Conservation (phyloP, 2,113 vertebrate genomes). For the Lampris incognitus region DNA sequence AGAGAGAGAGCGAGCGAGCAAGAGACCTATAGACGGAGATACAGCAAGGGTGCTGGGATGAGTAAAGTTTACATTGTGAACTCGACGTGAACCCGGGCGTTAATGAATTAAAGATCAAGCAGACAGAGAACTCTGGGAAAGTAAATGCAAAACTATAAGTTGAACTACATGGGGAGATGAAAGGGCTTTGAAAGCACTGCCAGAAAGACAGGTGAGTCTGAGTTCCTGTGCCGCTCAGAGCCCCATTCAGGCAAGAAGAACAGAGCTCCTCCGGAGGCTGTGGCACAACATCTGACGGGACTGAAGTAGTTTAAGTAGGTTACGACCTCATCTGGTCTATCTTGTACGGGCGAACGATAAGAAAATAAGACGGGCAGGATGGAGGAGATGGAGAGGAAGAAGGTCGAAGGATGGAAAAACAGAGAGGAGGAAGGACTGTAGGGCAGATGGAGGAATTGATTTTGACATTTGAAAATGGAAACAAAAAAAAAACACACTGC, state of each 20-base stretch:
- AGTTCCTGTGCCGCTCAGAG: conserved; percentile 33
- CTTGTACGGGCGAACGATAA: too few species aligned
- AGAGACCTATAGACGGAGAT: conserved; percentile 13
- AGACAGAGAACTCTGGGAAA: conserved; percentile 53
- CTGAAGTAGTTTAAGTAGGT: background rate
- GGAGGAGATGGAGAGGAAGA: too few species aligned
- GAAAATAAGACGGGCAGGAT: background rate
- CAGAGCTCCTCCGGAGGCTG: conserved; percentile 13
- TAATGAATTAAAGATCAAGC: conserved; percentile 81
- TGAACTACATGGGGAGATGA: conserved; percentile 63
- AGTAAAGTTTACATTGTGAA: conserved; percentile 57
- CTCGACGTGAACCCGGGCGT: conserved; percentile 62
- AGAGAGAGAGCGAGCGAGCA: background rate
- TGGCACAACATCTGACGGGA: conserved; percentile 11
- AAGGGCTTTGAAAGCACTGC: conserved; percentile 50
- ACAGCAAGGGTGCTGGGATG: conserved; percentile 18
- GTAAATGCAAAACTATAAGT: conserved; percentile 58
- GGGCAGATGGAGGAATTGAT: too few species aligned
- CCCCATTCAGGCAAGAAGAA: conserved; percentile 18
- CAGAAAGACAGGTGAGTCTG: conserved; percentile 63
- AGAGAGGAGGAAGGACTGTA: too few species aligned
- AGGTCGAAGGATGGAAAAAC: too few species aligned
- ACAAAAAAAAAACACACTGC: too few species aligned
- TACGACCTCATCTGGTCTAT: background rate
- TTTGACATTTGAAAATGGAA: too few species aligned